Evolutionary conservation across 2,797 vertebrate genomes (phyloP), one percentile per base, ranked within the genome.

Genomic region (Sebastes itinus): DNA sequence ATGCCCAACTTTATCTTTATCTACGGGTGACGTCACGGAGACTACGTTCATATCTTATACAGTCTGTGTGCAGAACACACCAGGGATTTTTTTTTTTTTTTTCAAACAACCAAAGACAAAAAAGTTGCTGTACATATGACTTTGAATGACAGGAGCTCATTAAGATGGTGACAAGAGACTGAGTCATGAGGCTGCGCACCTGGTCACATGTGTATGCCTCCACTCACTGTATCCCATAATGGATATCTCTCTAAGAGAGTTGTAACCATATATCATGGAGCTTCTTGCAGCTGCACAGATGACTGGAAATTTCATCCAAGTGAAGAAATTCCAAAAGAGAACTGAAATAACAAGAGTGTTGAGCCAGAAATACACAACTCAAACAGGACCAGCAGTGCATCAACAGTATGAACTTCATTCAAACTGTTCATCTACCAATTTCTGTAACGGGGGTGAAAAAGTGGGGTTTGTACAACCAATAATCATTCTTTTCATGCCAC

Each of bases 61-160:
- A 49, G 18, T 20, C 46, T 49, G 0, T 49, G 46, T 60, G 54
- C 63, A 77, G 27, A 76, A 62, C n/a, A 32, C 10, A 10, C 38
- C 64, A 38, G 63, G 63, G 70, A 72, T 23, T 18, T 23, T 32
- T n/a, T 5, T 28, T 14, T 62, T 75, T 60, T 66, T 62, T 4
- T 27, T 28, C 9, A 3, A 18, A 61, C 49, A 60, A 55, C 18
- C 38, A 20, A 65, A 62, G 38, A 62, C 14, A 28, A 22, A 71
- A 54, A 75, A 55, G 62, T 13, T n/a, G 14, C 33, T 60, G 69
- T 52, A 3, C 16, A 33, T 12, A 18, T 64, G 52, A 7, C 78
- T 66, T 67, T 90, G 88, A 90, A 70, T 78, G 90, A 84, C 89
- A 84, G 87, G 46, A 84, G 80, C 83, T 92, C 80, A 89, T 90